phyloP scores from a whole-genome alignment of 2,797 vertebrate species.

The Gallirallus australis region DNA sequence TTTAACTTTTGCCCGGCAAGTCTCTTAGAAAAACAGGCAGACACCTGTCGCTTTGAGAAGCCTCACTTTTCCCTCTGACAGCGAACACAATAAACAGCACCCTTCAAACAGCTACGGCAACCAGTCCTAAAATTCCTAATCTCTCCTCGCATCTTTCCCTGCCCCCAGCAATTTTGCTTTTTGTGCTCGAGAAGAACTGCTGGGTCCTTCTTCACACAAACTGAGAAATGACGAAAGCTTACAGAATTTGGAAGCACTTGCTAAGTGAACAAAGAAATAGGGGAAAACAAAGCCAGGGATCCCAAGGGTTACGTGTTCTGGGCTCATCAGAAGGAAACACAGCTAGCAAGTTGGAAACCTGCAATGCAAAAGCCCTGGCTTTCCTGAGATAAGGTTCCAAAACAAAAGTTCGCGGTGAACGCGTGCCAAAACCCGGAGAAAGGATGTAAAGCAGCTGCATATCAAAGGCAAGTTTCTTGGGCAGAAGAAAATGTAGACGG shows the following conservation, averaged over 20 bases:
- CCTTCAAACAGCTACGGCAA: background rate
- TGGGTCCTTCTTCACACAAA: background rate
- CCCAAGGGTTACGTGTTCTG: background rate
- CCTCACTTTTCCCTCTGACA: background rate
- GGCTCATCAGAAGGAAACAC: background rate
- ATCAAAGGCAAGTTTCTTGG: background rate
- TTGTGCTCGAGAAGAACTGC: background rate
- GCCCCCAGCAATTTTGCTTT: background rate
- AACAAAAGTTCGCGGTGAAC: slow-evolving; percentile 22
- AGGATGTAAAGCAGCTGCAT: accelerated
- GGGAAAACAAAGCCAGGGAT: background rate
- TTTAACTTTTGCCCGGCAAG: background rate
- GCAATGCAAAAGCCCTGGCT: background rate
- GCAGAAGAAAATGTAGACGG: background rate
- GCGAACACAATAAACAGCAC: background rate
- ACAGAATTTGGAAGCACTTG: background rate
- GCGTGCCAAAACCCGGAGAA: background rate
- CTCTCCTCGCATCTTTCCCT: background rate
- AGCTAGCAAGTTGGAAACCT: background rate
- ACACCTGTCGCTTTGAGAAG: slow-evolving; percentile 4
- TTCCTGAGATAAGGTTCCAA: slow-evolving; percentile 21
- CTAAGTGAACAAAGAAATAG: background rate
- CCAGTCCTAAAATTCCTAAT: background rate
- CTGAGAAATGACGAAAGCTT: background rate
- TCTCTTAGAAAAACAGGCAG: background rate